Evolutionary conservation across 2,888 invertebrate species (phyloP).

Genomic region (Drosophila maculinotata): DNA sequence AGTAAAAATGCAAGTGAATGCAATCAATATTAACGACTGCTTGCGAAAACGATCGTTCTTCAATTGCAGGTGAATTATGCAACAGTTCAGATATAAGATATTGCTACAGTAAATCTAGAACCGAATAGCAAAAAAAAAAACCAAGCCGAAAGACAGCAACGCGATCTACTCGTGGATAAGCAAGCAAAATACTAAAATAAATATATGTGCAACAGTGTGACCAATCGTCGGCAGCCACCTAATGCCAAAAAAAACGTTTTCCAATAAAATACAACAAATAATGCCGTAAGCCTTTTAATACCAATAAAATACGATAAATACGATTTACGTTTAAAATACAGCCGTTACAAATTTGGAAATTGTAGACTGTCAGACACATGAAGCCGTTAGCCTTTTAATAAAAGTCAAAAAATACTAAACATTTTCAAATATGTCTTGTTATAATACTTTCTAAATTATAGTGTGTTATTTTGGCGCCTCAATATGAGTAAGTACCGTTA

Average conservation of each 20-base stretch:
- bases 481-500: slow-evolving; percentile 47
- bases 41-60: neutral
- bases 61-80: slow-evolving; percentile 4
- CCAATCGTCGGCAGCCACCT: slow-evolving; percentile 2
- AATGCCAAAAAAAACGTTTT: slow-evolving; percentile 30
- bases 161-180: slow-evolving; percentile 5
- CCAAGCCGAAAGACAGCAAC: slow-evolving; percentile 5
- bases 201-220: slow-evolving; percentile 18
- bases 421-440: slow-evolving; percentile 5
- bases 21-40: slow-evolving; percentile 20
- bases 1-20: slow-evolving; percentile 4
- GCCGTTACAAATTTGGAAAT: neutral
- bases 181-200: slow-evolving; percentile 44
- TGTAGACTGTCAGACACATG: neutral
- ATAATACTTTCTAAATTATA: slow-evolving; percentile 9
- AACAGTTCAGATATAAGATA: neutral
- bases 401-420: neutral
- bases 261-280: too few species aligned
- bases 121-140: slow-evolving; percentile 30
- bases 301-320: neutral
- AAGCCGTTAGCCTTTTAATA: slow-evolving; percentile 3
- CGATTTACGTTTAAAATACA: neutral
- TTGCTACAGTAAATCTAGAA: slow-evolving; percentile 19
- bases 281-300: too few species aligned
- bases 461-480: slow-evolving; percentile 23